Conservation (phyloP, 2,113 vertebrate genomes). For the Seriola dumerili region DNA sequence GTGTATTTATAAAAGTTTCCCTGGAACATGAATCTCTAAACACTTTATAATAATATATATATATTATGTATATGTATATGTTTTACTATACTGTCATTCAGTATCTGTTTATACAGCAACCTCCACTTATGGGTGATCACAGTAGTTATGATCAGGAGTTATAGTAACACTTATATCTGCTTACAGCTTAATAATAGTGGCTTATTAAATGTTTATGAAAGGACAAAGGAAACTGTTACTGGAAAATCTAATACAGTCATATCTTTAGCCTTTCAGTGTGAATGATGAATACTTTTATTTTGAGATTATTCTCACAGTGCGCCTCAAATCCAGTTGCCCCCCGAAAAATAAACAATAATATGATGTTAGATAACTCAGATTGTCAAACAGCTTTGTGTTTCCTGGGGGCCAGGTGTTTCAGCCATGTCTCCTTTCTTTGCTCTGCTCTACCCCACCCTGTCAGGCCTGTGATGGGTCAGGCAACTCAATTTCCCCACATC, state of each 20-base stretch:
- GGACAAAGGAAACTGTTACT: neutral
- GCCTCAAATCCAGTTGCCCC: neutral
- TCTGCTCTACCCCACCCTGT: slow-evolving; percentile 30
- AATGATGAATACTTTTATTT: neutral
- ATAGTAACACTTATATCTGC: neutral
- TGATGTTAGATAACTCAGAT: neutral
- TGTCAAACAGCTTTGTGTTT: slow-evolving; percentile 23
- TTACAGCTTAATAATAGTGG: neutral
- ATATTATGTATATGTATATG: too few species aligned
- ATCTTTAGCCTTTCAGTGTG: too few species aligned
- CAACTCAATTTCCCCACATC: slow-evolving; percentile 80
- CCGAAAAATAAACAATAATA: slow-evolving; percentile 2
- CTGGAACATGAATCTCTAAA: too few species aligned
- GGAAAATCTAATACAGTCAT: neutral
- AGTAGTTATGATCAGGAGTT: too few species aligned
- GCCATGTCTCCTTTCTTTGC: slow-evolving; percentile 14
- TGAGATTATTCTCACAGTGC: neutral
- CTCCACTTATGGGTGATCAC: too few species aligned
- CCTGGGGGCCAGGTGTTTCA: slow-evolving; percentile 44
- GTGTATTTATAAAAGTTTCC: neutral
- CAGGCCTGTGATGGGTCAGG: slow-evolving; percentile 67
- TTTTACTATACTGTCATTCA: neutral
- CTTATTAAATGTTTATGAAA: neutral
- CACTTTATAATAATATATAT: too few species aligned
- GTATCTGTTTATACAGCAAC: neutral